Percentiles rank a stretch among this genome's conserved stretches.
Conservation (phyloP, 2,113 vertebrate genomes). For the Leuciscus idus region DNA sequence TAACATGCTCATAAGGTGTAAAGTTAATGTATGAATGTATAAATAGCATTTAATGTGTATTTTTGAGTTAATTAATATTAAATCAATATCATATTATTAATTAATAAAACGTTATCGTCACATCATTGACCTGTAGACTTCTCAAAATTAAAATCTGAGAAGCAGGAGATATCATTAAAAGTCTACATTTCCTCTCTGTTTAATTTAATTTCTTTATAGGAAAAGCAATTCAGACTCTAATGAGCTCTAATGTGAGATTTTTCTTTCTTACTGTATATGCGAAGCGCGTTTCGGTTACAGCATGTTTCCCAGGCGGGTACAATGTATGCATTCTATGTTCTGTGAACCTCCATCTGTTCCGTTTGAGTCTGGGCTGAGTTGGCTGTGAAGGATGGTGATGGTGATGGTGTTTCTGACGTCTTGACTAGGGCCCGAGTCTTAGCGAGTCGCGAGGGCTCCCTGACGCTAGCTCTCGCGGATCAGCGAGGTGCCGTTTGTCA, state of each 20-base stretch:
- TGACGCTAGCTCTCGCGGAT: conserved; percentile 71
- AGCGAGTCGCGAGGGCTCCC: conserved; percentile 71
- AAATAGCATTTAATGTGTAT: not conserved
- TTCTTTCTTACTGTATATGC: too few relatives aligned
- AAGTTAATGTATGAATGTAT: not conserved
- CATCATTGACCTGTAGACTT: not conserved
- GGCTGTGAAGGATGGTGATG: conserved; percentile 56
- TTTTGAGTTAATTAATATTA: too few relatives aligned
- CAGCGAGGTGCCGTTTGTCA: conserved; percentile 70
- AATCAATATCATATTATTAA: too few relatives aligned
- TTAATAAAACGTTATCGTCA: too few relatives aligned
- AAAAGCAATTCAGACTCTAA: not conserved
- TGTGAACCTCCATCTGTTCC: conserved; percentile 54
- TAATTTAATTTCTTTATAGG: not conserved
- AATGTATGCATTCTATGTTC: conserved; percentile 59
- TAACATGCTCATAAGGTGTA: not conserved
- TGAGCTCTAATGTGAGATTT: conserved; percentile 14
- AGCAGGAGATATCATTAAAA: not conserved
- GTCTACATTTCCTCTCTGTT: not conserved
- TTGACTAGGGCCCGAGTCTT: conserved; percentile 65
- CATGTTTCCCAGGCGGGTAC: conserved; percentile 42
- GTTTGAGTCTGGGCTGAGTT: conserved; percentile 64
- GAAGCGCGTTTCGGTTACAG: conserved; percentile 8
- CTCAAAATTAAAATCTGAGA: not conserved
- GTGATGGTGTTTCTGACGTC: conserved; percentile 67